A percentile compares a stretch with the other conserved stretches of the same genome.
Conservation (phyloP, 2,888 invertebrate species). For the Protonemura montana region DNA sequence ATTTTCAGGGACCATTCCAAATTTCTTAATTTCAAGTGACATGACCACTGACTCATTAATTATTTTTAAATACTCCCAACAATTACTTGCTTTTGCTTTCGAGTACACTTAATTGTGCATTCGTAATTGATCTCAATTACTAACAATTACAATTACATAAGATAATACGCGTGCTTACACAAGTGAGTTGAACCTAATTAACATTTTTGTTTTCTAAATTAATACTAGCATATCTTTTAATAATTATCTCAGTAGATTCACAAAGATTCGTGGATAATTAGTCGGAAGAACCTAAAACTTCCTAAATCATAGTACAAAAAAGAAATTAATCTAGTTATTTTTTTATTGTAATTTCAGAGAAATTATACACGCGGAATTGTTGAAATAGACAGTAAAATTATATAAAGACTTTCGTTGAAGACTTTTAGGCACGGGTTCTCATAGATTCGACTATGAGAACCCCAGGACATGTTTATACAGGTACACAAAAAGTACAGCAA, state of each 20-base stretch:
- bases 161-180: background rate
- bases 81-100: background rate
- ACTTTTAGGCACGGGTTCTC: background rate
- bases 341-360: background rate
- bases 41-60: too few species aligned
- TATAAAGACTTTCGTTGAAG: background rate
- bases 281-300: background rate
- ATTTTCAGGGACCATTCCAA: too few species aligned
- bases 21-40: too few species aligned
- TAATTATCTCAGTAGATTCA: background rate
- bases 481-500: too few species aligned
- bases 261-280: background rate
- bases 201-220: conserved; percentile 4
- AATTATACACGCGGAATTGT: background rate
- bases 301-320: background rate
- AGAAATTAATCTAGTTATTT: background rate
- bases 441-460: background rate
- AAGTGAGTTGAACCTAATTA: background rate
- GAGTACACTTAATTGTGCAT: background rate
- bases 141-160: background rate
- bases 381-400: background rate
- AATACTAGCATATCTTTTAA: background rate
- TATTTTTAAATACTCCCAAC: background rate
- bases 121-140: background rate
- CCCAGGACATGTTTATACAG: background rate